These are phyloP conservation scores for Branchellion lobata DNA, from an alignment of 2,888 invertebrate species.

Conservation along the genomic window DNA sequence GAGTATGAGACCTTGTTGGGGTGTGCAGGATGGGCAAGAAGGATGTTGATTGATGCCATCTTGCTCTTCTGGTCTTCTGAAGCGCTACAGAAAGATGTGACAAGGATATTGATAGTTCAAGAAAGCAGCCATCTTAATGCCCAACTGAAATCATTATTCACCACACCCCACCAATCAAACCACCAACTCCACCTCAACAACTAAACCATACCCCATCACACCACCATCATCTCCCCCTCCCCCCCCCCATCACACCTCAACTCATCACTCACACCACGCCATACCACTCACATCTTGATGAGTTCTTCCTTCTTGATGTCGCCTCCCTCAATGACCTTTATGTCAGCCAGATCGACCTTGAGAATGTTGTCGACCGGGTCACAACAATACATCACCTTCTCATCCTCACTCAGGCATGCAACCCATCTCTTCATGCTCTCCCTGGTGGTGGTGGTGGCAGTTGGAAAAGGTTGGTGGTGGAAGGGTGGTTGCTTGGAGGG, in stretches of 20 bases:
- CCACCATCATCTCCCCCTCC: no score
- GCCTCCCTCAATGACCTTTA: conserved; percentile 11
- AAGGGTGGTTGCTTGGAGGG: not conserved
- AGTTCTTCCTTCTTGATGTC: conserved; percentile 31
- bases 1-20: conserved; percentile 70
- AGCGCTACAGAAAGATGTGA: conserved; percentile 68
- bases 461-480: not conserved
- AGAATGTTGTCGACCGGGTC: not conserved
- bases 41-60: conserved; percentile 90
- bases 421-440: not conserved
- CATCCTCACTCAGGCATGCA: not conserved
- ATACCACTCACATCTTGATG: conserved; percentile 33
- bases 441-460: not conserved
- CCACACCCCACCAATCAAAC: no score
- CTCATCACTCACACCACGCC: no score
- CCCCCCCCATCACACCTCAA: no score
- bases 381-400: not conserved
- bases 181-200: no score
- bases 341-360: not conserved
- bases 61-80: conserved; percentile 91
- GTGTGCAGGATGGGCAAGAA: conserved; percentile 81
- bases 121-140: no score
- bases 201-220: no score
- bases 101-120: no score
- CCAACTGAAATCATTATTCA: no score